phyloP scores from a whole-genome alignment of 2,113 vertebrate species.

The Orcinus orca region DNA sequence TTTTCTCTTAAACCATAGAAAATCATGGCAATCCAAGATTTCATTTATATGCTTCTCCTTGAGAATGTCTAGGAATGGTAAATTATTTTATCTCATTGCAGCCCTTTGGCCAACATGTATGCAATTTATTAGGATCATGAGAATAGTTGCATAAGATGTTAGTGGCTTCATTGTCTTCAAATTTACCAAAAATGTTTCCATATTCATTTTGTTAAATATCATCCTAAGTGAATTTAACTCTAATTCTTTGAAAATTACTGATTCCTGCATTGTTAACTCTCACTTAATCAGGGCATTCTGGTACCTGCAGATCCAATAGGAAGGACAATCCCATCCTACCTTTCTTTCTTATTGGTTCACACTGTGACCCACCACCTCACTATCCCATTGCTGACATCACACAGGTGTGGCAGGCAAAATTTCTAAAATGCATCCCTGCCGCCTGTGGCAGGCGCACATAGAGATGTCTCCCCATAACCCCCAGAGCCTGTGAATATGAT shows the following conservation, averaged over 20 bases:
- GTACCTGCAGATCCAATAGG: neutral
- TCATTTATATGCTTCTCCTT: neutral
- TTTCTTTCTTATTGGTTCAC: neutral
- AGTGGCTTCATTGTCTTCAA: neutral
- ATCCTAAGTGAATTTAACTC: neutral
- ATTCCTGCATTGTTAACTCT: neutral
- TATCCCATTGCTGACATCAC: neutral
- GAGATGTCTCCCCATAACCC: too few relatives aligned
- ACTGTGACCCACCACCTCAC: neutral
- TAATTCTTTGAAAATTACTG: conserved; percentile 22
- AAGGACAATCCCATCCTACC: neutral
- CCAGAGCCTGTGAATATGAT: neutral
- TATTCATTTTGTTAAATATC: neutral
- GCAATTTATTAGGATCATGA: neutral
- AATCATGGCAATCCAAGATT: neutral
- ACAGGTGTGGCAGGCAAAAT: neutral
- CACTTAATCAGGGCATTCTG: neutral
- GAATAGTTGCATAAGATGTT: neutral
- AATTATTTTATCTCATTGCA: neutral
- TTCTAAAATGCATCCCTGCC: neutral
- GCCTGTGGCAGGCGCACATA: neutral
- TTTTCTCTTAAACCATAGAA: conserved; percentile 7
- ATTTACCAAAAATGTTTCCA: neutral
- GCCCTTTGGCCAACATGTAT: neutral
- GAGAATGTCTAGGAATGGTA: neutral